Percentiles rank a stretch among this genome's conserved stretches.
Conservation (phyloP, 2,888 invertebrate species). For the Sminthurides aquaticus region DNA sequence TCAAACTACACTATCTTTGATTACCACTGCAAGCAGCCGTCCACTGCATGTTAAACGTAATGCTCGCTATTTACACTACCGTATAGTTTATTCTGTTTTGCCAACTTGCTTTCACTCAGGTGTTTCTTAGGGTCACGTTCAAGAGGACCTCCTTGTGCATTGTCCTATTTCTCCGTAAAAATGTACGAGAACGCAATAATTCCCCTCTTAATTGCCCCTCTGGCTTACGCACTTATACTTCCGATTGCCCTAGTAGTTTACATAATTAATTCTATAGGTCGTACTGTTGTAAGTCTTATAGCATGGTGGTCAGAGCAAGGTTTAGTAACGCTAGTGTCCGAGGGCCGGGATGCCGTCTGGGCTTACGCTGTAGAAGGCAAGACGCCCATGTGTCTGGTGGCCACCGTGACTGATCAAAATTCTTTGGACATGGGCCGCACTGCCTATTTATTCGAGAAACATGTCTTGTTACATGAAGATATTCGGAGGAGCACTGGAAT, state of each 20-base stretch:
- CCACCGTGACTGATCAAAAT: background rate
- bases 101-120: no score
- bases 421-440: background rate
- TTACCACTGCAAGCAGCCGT: no score
- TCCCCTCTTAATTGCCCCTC: conserved; percentile 15
- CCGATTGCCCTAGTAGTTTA: background rate
- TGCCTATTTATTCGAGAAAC: conserved; percentile 17
- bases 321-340: conserved; percentile 7
- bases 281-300: background rate
- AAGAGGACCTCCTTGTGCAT: no score
- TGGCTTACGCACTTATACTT: conserved; percentile 13
- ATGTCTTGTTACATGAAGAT: conserved; percentile 20
- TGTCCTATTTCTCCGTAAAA: no score
- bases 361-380: conserved; percentile 3
- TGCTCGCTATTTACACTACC: no score
- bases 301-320: conserved; percentile 14
- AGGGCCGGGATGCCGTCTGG: conserved; percentile 18
- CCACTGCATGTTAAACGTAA: no score
- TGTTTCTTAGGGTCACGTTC: no score
- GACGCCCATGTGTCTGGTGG: conserved; percentile 14
- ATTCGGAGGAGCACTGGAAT: background rate
- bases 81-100: no score
- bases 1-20: no score
- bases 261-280: conserved; percentile 12
- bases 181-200: background rate